A percentile compares a stretch with the other conserved stretches of the same genome.
These are phyloP conservation scores for Notothenia coriiceps DNA, from an alignment of 2,113 vertebrate species.

Conservation along the genomic window DNA sequence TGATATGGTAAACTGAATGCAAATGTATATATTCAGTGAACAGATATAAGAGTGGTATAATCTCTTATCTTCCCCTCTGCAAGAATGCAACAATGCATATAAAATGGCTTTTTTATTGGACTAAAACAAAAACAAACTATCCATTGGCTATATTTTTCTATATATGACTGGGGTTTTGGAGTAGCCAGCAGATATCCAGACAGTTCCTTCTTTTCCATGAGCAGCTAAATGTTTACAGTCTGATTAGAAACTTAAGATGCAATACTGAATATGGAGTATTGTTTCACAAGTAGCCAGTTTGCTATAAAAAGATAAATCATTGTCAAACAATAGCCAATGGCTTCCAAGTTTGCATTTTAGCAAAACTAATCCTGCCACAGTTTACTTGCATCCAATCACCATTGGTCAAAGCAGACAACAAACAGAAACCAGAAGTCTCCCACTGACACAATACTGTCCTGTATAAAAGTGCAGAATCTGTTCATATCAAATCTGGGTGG, in stretches of 20 bases:
- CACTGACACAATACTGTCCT: neutral
- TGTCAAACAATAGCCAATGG: too few species aligned
- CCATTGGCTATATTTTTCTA: too few species aligned
- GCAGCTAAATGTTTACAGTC: neutral
- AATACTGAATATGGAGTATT: too few species aligned
- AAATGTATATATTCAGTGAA: neutral
- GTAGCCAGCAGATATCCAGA: neutral
- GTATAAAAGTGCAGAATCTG: neutral
- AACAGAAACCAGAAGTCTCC: too few species aligned
- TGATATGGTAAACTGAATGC: neutral
- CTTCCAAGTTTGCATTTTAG: too few species aligned
- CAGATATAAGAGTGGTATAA: neutral
- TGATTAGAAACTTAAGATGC: neutral
- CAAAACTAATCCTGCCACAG: too few species aligned
- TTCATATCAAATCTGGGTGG: neutral
- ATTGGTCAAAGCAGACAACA: too few species aligned
- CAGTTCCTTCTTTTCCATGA: neutral
- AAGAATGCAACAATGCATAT: neutral
- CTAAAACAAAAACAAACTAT: neutral
- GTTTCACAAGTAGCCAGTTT: too few species aligned
- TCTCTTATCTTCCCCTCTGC: neutral
- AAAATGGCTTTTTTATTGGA: neutral
- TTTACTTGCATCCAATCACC: too few species aligned
- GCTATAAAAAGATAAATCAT: too few species aligned
- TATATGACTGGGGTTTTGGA: too few species aligned